phyloP scores from a whole-genome alignment of 1,140 invertebrate species.

The Diabrotica virgifera region DNA sequence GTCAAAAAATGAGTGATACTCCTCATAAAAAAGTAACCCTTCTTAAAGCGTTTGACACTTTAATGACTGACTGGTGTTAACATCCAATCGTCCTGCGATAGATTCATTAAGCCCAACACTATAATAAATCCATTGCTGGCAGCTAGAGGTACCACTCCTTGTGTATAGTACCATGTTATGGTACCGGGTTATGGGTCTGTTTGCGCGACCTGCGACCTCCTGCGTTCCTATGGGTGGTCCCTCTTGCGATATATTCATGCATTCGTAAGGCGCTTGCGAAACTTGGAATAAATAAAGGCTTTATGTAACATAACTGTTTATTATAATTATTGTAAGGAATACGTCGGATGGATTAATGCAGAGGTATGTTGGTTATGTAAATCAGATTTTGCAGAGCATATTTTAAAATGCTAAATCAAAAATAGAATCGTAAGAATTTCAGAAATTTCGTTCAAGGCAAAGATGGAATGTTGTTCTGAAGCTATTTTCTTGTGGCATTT shows the following conservation, averaged over 20 bases:
- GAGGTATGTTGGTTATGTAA: no score
- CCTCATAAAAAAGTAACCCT: slow-evolving; percentile 1
- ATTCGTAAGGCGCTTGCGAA: not conserved
- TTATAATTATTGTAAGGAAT: not conserved
- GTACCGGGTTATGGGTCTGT: not conserved
- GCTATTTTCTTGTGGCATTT: no score
- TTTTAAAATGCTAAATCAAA: no score
- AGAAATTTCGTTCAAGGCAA: no score
- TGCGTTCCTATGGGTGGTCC: not conserved
- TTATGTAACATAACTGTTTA: not conserved
- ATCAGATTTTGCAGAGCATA: no score
- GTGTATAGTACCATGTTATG: not conserved
- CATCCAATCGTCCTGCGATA: slow-evolving; percentile 1
- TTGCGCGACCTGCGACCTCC: slow-evolving; percentile 1
- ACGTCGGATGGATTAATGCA: no score
- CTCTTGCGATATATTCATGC: not conserved
- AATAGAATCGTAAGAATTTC: no score
- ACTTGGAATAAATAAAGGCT: not conserved
- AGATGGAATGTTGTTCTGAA: no score
- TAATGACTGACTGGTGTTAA: not conserved
- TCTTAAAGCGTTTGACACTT: slow-evolving; percentile 2
- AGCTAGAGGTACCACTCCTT: slow-evolving; percentile 1
- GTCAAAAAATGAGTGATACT: not conserved
- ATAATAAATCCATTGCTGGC: slow-evolving; percentile 2
- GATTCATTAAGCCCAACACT: not conserved